These are phyloP conservation scores for Syritta pipiens DNA, from an alignment of 2,888 invertebrate genomes.

Conservation along the genomic window DNA sequence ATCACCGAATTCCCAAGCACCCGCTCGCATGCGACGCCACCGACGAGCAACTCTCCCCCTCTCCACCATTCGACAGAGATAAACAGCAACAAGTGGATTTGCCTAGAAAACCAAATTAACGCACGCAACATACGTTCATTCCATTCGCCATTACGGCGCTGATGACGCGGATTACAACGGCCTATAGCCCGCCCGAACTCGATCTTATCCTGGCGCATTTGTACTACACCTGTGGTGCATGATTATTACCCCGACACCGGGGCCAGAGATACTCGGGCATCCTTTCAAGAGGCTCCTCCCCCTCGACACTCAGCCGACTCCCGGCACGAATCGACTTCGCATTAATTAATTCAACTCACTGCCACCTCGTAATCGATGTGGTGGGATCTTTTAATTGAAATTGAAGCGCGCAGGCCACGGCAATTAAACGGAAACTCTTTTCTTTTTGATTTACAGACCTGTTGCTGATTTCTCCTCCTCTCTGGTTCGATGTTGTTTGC, in stretches of 20 bases:
- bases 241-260: constrained; percentile 55
- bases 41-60: too few relatives aligned
- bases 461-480: constrained; percentile 54
- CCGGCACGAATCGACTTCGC: constrained; percentile 22
- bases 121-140: constrained; percentile 50
- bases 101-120: constrained; percentile 55
- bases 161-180: constrained; percentile 9
- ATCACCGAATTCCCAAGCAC: too few relatives aligned
- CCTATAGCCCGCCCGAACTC: constrained; percentile 25
- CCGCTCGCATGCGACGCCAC: too few relatives aligned
- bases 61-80: too few relatives aligned
- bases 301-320: constrained; percentile 11
- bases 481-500: constrained; percentile 12
- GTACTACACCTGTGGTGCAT: constrained; percentile 63
- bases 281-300: constrained; percentile 30
- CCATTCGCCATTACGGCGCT: not conserved
- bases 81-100: constrained; percentile 32
- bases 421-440: constrained; percentile 57
- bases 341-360: constrained; percentile 66
- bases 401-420: constrained; percentile 34
- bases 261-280: constrained; percentile 13
- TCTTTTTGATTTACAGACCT: constrained; percentile 66
- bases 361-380: constrained; percentile 61
- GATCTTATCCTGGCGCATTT: constrained; percentile 63
- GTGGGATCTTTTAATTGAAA: constrained; percentile 65